A percentile compares a stretch with the other conserved stretches of the same genome.
Evolutionary conservation across 2,113 vertebrate species (phyloP).

Genomic region (Telmatochromis brichardi): DNA sequence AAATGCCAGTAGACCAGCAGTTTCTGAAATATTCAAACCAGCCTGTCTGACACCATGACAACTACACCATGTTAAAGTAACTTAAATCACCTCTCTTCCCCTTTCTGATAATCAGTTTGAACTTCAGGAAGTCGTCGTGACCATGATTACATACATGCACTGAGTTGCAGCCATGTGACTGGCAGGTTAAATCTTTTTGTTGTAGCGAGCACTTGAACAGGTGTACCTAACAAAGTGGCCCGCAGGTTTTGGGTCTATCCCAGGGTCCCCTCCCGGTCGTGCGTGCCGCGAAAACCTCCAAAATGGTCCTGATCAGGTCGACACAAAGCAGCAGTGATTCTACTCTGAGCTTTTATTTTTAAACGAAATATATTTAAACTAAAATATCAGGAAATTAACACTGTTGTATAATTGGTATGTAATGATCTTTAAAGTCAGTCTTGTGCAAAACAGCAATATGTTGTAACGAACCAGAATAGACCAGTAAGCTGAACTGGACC

Average conservation of each 20-base stretch:
- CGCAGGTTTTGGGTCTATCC: not conserved
- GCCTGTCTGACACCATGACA: not conserved
- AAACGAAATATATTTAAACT: not conserved
- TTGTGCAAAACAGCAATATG: not conserved
- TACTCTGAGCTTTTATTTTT: not conserved
- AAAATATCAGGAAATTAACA: not conserved
- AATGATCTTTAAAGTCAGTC: not conserved
- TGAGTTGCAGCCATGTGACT: not conserved
- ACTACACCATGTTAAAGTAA: not conserved
- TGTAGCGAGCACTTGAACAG: not conserved
- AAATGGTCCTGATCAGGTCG: not conserved
- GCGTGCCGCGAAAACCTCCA: fast-evolving
- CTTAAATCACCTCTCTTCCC: not conserved
- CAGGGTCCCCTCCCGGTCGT: not conserved
- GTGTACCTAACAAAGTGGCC: not conserved
- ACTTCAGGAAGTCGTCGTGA: not conserved
- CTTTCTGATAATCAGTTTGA: not conserved
- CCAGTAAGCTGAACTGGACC: not conserved
- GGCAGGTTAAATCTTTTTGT: not conserved
- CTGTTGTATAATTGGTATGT: not conserved
- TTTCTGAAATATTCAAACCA: not conserved
- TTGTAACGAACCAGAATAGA: not conserved
- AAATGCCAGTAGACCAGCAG: not conserved
- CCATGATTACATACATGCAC: not conserved
- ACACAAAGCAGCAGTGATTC: not conserved